These are phyloP conservation scores for Ichneumoninae sp. DNA, from an alignment of 2,888 invertebrate genomes.

Conservation along the genomic window DNA sequence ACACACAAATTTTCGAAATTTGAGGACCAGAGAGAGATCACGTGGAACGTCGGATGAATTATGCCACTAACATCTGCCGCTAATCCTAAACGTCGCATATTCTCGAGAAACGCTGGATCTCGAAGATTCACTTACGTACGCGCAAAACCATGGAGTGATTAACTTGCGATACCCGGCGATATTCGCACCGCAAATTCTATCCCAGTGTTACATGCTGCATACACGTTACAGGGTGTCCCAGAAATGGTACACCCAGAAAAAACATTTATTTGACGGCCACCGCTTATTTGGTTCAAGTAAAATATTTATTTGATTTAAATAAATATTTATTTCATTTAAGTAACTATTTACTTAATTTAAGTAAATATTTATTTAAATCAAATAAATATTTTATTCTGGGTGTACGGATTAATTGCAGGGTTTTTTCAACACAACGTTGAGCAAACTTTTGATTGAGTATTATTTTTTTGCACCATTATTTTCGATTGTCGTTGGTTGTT, in stretches of 20 bases:
- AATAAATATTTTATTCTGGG: no score
- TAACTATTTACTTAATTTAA: no score
- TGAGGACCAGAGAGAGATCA: neutral
- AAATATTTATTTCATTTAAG: no score
- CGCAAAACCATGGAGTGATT: slow-evolving; percentile 4
- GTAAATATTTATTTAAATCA: no score
- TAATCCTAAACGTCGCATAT: neutral
- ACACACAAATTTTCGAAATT: neutral
- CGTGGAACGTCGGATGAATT: neutral
- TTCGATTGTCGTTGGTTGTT: neutral
- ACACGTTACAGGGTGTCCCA: neutral
- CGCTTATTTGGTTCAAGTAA: no score
- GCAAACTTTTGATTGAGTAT: neutral
- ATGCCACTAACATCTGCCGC: slow-evolving; percentile 8
- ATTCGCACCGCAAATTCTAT: neutral
- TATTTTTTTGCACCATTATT: neutral
- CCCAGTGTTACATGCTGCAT: neutral
- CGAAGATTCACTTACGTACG: slow-evolving; percentile 1
- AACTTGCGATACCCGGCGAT: slow-evolving; percentile 1
- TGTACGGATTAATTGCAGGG: neutral
- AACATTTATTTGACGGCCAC: no score
- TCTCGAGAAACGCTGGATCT: neutral
- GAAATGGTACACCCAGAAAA: neutral
- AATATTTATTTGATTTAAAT: no score
- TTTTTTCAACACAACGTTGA: neutral